phyloP scores from a whole-genome alignment of 2,797 vertebrate genomes.

The Pitangus sulphuratus region DNA sequence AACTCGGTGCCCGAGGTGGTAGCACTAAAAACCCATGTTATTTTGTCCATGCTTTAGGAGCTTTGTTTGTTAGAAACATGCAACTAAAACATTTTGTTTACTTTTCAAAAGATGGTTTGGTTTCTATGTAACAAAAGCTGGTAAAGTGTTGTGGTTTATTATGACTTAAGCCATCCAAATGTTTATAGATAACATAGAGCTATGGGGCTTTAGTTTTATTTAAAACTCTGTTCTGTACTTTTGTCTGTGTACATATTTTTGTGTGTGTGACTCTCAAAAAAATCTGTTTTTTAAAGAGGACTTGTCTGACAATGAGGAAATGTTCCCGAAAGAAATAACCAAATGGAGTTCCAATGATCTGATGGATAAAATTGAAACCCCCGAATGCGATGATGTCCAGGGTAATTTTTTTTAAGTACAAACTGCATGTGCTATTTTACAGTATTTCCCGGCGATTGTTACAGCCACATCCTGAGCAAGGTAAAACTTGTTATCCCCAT shows the following conservation, averaged over 20 bases:
- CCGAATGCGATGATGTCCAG: constrained; percentile 86
- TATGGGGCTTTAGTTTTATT: not conserved
- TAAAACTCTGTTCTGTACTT: not conserved
- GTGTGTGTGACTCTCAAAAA: constrained; percentile 17
- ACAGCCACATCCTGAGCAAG: not conserved
- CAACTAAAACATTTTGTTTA: not conserved
- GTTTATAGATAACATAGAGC: not conserved
- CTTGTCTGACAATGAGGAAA: constrained; percentile 91
- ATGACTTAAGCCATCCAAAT: not conserved
- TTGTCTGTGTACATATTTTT: not conserved
- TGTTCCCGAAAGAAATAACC: constrained; percentile 91
- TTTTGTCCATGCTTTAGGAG: not conserved
- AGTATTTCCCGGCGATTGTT: constrained; percentile 9
- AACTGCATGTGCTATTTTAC: not conserved
- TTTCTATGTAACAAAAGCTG: not conserved
- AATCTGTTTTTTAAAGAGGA: constrained; percentile 82
- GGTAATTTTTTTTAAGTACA: constrained; percentile 75
- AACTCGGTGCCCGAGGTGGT: not conserved
- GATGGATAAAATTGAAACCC: constrained; percentile 95
- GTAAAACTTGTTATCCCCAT: constrained; percentile 24
- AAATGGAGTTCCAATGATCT: constrained; percentile 98
- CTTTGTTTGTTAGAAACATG: not conserved
- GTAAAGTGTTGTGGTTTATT: not conserved
- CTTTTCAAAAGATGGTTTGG: not conserved
- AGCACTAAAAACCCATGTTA: not conserved